A percentile compares a stretch with the other conserved stretches of the same genome.
phyloP scores from a whole-genome alignment of 2,888 invertebrate species.

The Cantharis lateralis region DNA sequence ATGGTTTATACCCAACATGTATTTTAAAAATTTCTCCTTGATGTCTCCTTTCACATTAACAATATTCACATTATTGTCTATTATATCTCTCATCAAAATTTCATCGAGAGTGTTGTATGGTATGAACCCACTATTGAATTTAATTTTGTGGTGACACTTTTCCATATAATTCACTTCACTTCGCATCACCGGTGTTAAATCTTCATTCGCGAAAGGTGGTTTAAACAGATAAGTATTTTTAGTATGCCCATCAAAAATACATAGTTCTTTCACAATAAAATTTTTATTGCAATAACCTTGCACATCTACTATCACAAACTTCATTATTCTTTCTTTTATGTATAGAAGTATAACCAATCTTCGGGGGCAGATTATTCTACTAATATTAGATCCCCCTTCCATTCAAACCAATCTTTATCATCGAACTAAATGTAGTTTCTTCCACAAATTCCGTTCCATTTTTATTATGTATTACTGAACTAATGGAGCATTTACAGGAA shows the following conservation, averaged over 20 bases:
- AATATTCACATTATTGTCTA: background rate
- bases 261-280: background rate
- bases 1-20: constrained; percentile 4
- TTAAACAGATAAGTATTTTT: background rate
- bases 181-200: background rate
- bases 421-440: too few relatives aligned
- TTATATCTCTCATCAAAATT: background rate
- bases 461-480: background rate
- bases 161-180: background rate
- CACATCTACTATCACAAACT: background rate
- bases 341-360: too few relatives aligned
- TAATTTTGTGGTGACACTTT: background rate
- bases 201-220: background rate
- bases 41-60: constrained; percentile 1
- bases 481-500: constrained; percentile 13
- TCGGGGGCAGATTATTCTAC: too few relatives aligned
- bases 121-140: background rate
- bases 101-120: background rate
- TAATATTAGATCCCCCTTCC: too few relatives aligned
- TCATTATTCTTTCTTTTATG: background rate
- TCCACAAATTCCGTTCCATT: too few relatives aligned
- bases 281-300: background rate
- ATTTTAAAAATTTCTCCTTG: constrained; percentile 8
- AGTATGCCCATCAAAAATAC: background rate
- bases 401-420: too few relatives aligned